Evolutionary conservation across 2,797 vertebrate genomes (phyloP), one percentile per base, ranked within the genome.

Genomic region (Argyrosomus regius): DNA sequence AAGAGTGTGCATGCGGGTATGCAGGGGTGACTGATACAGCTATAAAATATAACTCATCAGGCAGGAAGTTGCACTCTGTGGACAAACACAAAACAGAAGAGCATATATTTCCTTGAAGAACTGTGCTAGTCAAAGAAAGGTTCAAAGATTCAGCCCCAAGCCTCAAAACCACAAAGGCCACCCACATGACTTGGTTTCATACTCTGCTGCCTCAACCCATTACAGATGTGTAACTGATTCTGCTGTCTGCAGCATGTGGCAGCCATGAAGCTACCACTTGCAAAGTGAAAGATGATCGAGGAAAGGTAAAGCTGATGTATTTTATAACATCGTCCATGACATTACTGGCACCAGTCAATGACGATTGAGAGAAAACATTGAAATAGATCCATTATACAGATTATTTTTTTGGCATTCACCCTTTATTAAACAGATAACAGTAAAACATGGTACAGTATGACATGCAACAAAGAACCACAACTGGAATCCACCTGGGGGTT

Each of bases 111-210:
- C 26, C 16, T 31, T 39, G 8, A 53, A 60, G 53, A 61, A 18
- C 6, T 9, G 9, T 14, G 49, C 10, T 16, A 48, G 26, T 80
- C 53, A 69, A 57, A 72, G 0, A 18, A 74, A 41, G 3, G 20
- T 50, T 89, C 59, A 81, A 72, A 73, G 57, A 50, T 74, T 69
- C 5, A n/a, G 8, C 39, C 39, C 8, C 10, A 7, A 73, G 69
- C 18, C 3, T 77, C 59, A 46, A 91, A 89, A 88, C 89, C 85
- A 63, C 87, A 82, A 63, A 79, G 26, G 26, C 74, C 86, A 86
- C 82, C 81, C 83, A 80, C 69, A 77, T 61, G 75, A 83, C 62
- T 65, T 16, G 1, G 63, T 80, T 77, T 83, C 68, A 74, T 57
- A 60, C 46, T 35, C 16, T 31, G 17, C 31, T 16, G 57, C 63